Evolutionary conservation across 1,140 invertebrate species (phyloP), one percentile per base, ranked within the genome.

Genomic region (Linepithema humile): DNA sequence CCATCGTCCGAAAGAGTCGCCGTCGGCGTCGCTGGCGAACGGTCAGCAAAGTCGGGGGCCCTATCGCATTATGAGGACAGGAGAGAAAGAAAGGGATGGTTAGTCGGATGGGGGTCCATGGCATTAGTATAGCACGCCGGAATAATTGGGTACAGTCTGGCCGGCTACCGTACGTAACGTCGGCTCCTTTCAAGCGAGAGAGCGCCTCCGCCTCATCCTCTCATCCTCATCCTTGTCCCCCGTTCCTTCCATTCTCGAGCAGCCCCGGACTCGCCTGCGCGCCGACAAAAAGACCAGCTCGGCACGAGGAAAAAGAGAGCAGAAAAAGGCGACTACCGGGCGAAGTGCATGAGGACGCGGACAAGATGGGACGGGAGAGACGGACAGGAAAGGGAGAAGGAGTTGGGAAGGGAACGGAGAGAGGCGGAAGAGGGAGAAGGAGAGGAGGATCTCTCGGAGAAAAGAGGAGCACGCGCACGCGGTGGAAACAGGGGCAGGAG

Each of bases 101-200:
- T 86, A 73, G 84, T 60, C 87, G 35, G 88, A n/a, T n/a, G 87
- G 84, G 89, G 86, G 88, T 87, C 86, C 84, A 88, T 90, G 86
- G 89, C 88, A 91, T 92, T 91, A 93, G 91, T 93, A 93, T 94
- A 94, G 92, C 93, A 93, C 93, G 91, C 84, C 88, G 88, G 90
- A 93, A 92, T 94, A 94, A 94, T 94, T 94, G 92, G 93, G 91
- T 93, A 93, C 90, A 94, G 92, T 93, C 92, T 91, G 88, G 83
- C 88, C 83, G 89, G 92, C 93, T 93, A 93, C 93, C 88, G 93
- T 93, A 90, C 87, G 89, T 85, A 91, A 85, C 90, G 91, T 90
- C 92, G 92, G 91, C 90, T 91, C 85, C 91, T 93, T 93, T 92
- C 87, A 92, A 90, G 87, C 89, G 57, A 65, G 48, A 67, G 69